These are phyloP conservation scores for Vidua macroura DNA, from an alignment of 2,113 vertebrate species.

Conservation along the genomic window DNA sequence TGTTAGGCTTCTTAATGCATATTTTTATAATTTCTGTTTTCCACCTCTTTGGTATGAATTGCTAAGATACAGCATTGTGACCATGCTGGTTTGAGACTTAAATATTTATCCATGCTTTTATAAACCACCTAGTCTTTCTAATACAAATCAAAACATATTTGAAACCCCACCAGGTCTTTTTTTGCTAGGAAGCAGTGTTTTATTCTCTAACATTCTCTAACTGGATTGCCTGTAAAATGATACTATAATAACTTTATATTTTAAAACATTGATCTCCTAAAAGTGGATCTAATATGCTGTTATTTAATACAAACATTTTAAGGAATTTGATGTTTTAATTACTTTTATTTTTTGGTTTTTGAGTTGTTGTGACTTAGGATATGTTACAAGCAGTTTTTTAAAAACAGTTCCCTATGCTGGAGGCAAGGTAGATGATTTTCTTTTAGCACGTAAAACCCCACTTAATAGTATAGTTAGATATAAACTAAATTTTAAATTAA, in stretches of 20 bases:
- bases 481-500: not conserved
- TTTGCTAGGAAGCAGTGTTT: not conserved
- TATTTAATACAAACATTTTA: not conserved
- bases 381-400: not conserved
- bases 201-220: not conserved
- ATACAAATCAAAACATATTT: not conserved
- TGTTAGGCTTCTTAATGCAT: not conserved
- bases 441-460: not conserved
- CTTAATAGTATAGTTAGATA: not conserved
- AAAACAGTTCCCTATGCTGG: not conserved
- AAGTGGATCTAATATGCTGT: not conserved
- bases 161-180: not conserved
- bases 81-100: not conserved
- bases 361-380: not conserved
- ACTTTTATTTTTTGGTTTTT: not conserved
- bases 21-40: conserved; percentile 13
- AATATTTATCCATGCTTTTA: not conserved
- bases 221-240: not conserved
- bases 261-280: not conserved
- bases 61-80: not conserved
- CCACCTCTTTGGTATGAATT: not conserved
- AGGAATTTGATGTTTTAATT: not conserved
- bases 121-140: not conserved
- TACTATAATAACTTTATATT: not conserved
- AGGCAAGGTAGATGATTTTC: not conserved